A percentile compares a stretch with the other conserved stretches of the same genome.
These are phyloP conservation scores for Lycia hirtaria DNA, from an alignment of 2,888 invertebrate species.

Conservation along the genomic window DNA sequence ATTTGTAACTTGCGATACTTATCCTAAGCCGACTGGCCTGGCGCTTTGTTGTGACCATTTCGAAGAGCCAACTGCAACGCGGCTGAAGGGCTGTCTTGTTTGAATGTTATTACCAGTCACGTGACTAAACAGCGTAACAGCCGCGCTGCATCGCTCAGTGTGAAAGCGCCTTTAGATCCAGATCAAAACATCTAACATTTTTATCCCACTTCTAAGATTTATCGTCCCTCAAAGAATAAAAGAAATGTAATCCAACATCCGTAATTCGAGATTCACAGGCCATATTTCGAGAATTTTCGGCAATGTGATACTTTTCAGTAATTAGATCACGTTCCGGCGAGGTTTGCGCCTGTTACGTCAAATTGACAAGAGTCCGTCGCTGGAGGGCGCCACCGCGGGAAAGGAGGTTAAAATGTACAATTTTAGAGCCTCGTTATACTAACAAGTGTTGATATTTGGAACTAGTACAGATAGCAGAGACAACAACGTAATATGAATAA, in stretches of 20 bases:
- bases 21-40: no score
- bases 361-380: slow-evolving; percentile 16
- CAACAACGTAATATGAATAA: background rate
- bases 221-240: slow-evolving; percentile 11
- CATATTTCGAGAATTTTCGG: slow-evolving; percentile 9
- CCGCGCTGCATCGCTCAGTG: background rate
- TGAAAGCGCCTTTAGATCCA: background rate
- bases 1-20: no score
- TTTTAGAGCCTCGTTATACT: slow-evolving; percentile 43
- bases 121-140: no score
- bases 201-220: slow-evolving; percentile 12
- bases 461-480: slow-evolving; percentile 36
- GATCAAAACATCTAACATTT: background rate
- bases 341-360: slow-evolving; percentile 8
- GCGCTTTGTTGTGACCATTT: no score
- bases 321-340: slow-evolving; percentile 17
- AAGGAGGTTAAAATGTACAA: slow-evolving; percentile 41
- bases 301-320: slow-evolving; percentile 26
- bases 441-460: slow-evolving; percentile 45
- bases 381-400: slow-evolving; percentile 9
- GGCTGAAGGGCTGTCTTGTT: no score
- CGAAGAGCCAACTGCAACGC: no score
- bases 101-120: no score
- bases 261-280: slow-evolving; percentile 4
- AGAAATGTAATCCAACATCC: slow-evolving; percentile 7